Conservation (phyloP, 2,888 invertebrate genomes). For the Dione juno region DNA sequence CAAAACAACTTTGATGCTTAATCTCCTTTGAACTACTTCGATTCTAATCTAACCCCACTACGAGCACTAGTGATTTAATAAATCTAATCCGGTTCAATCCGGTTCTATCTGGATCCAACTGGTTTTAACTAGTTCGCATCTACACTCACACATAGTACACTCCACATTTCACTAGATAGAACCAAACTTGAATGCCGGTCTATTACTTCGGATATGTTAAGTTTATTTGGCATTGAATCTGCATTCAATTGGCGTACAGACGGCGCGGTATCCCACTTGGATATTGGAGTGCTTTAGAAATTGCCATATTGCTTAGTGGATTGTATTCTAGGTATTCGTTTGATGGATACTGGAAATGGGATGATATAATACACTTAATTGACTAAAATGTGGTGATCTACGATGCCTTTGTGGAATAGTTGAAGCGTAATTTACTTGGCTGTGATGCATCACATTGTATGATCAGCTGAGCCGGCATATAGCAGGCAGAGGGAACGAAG, state of each 20-base stretch:
- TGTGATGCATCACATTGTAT: no score
- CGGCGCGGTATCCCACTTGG: constrained; percentile 40
- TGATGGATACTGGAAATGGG: not conserved
- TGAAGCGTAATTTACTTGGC: not conserved
- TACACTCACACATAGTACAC: constrained; percentile 12
- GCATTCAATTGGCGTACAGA: constrained; percentile 37
- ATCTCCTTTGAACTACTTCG: constrained; percentile 21
- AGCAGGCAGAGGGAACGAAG: no score
- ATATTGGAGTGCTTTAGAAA: constrained; percentile 43
- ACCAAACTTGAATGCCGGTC: constrained; percentile 56
- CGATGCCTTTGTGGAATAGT: not conserved
- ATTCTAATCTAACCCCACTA: constrained; percentile 38
- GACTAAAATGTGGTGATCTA: not conserved
- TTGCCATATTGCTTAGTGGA: constrained; percentile 41
- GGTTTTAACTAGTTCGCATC: constrained; percentile 28
- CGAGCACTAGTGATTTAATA: constrained; percentile 48
- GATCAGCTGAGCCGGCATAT: no score
- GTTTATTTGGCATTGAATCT: constrained; percentile 43
- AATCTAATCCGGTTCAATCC: constrained; percentile 53
- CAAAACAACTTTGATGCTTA: not conserved
- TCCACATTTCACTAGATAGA: constrained; percentile 47
- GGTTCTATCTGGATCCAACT: constrained; percentile 50
- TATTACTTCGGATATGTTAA: constrained; percentile 54
- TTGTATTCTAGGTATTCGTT: constrained; percentile 18
- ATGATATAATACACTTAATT: not conserved